A percentile compares a stretch with the other conserved stretches of the same genome.
Evolutionary conservation across 2,888 invertebrate species (phyloP).

Genomic region (Candidula unifasciata): DNA sequence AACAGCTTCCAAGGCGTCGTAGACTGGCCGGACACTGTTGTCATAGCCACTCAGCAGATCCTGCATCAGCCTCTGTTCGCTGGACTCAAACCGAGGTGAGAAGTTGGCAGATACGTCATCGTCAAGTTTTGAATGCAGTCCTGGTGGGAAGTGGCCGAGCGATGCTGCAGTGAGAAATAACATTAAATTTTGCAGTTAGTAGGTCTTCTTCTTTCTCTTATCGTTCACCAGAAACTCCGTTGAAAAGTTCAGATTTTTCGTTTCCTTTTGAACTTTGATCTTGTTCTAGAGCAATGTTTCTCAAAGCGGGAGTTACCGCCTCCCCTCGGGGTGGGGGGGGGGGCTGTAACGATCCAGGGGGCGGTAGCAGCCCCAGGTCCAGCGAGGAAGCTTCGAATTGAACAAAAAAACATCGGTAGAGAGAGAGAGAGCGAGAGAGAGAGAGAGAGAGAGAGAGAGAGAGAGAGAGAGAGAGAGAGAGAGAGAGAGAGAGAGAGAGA

Average conservation of each 20-base stretch:
- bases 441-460: too few relatives aligned
- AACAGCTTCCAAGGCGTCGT: constrained; percentile 66
- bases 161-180: neutral
- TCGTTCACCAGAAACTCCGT: too few relatives aligned
- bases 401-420: neutral
- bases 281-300: neutral
- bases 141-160: neutral
- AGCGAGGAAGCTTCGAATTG: neutral
- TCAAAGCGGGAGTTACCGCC: neutral
- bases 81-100: constrained; percentile 26
- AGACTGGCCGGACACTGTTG: constrained; percentile 68
- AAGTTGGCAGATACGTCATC: neutral
- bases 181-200: too few relatives aligned
- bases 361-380: neutral
- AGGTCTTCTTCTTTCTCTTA: too few relatives aligned
- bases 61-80: constrained; percentile 64
- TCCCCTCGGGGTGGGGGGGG: neutral
- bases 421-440: too few relatives aligned
- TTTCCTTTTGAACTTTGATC: neutral
- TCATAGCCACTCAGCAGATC: constrained; percentile 66
- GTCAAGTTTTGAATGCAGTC: neutral
- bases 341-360: neutral
- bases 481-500: too few relatives aligned
- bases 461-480: too few relatives aligned
- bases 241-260: too few relatives aligned